Conservation (phyloP, 2,888 invertebrate species). For the Zeuzera pyrina region DNA sequence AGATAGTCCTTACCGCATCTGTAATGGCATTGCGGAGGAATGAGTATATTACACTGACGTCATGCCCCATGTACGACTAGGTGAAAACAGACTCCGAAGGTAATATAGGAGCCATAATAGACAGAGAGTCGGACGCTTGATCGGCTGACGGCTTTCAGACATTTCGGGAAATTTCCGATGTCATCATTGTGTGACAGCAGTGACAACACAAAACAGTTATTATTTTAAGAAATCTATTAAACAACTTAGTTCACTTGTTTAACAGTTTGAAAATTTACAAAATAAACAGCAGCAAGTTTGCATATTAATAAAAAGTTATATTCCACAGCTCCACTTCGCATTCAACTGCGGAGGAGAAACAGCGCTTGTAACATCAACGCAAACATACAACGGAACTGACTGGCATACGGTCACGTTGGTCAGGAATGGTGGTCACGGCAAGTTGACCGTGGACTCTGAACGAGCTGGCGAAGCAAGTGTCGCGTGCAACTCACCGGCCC, state of each 20-base stretch:
- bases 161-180: background rate
- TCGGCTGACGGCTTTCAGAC: background rate
- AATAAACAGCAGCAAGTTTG: no score
- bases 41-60: no score
- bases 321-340: conserved; percentile 74
- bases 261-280: no score
- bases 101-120: no score
- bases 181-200: no score
- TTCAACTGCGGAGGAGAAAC: conserved; percentile 81
- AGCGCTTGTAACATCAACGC: conserved; percentile 70
- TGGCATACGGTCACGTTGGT: conserved; percentile 86
- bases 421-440: conserved; percentile 75
- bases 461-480: conserved; percentile 68
- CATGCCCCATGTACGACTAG: no score
- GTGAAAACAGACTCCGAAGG: background rate
- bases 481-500: conserved; percentile 53
- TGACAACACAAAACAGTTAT: no score
- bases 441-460: conserved; percentile 77
- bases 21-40: no score
- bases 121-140: background rate
- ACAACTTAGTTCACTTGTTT: background rate
- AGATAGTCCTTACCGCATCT: no score
- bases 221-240: no score
- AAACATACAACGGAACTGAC: conserved; percentile 78
- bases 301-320: no score